Evolutionary conservation across 2,888 invertebrate genomes (phyloP), one percentile per base, ranked within the genome.

Genomic region (Thymelicus sylvestris): DNA sequence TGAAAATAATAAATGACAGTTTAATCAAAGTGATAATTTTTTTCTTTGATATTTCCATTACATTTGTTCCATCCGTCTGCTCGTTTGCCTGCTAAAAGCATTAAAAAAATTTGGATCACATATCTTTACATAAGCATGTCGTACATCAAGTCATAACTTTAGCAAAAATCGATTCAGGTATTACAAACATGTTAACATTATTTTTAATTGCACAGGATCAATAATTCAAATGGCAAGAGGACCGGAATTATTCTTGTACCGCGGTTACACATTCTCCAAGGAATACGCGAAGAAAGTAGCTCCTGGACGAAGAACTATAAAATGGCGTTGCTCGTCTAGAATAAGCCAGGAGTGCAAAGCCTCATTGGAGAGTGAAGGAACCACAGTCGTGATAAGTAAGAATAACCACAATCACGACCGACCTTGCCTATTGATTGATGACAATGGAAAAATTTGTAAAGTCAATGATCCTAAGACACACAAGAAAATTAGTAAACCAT

Each of bases 361-460:
- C 0, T 67, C 76, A 0, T 44, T 81, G 2, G 76, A 75, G 44
- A 74, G 73, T 65, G 44, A 55, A 7, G 73, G 73, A 0, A 69
- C 41, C 0, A 13, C 6, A 2, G 67, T 80, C 8, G 24, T 76
- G 8, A 39, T 70, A 19, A 63, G 61, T 10, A 68, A 50, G 15
- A 66, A 76, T 5, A 7, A 31, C 0, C 81, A 81, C 44, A 79
- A 76, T 38, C 81, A 81, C 31, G 47, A 41, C 2, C 60, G 57
- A 24, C 80, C 80, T 3, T 62, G 63, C 13, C 48, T 68, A 0
- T 47, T 68, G 12, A 41, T 67, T 12, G 67, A 67, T 15, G 67
- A 67, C 4, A 59, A 67, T 41, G 67, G 67, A 24, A 50, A 52
- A 48, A 38, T 57, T 57, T 57, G 57, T 12, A 57, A 57, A 57